Evolutionary conservation across 92 coral and sea anemone genomes (phyloP).

Genomic region (Scolanthus callimorphus): DNA sequence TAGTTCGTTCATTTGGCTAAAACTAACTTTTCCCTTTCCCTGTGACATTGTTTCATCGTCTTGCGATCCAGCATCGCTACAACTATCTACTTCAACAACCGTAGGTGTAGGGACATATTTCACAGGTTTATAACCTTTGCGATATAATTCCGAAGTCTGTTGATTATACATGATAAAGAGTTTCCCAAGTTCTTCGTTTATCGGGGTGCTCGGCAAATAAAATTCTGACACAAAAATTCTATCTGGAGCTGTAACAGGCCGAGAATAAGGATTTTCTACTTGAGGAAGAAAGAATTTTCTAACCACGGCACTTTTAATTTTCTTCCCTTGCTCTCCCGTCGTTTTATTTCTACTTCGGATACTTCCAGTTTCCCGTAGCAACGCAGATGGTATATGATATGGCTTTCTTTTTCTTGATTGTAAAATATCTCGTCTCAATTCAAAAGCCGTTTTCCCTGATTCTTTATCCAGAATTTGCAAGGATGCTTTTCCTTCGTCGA

Average conservation of each 20-base stretch:
- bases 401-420: constrained; percentile 5
- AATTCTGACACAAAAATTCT: constrained; percentile 22
- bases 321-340: constrained; percentile 5
- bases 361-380: background rate
- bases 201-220: constrained; percentile 43
- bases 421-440: constrained; percentile 47
- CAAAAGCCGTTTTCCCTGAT: constrained; percentile 46
- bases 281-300: background rate
- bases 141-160: constrained; percentile 62
- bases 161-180: constrained; percentile 60
- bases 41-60: background rate
- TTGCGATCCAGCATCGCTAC: constrained; percentile 15
- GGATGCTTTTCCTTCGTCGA: constrained; percentile 67
- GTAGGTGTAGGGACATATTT: constrained; percentile 1
- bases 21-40: constrained; percentile 18
- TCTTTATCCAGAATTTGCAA: constrained; percentile 52
- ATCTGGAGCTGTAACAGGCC: constrained; percentile 49
- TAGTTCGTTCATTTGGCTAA: constrained; percentile 57
- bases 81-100: background rate
- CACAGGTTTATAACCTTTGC: constrained; percentile 56
- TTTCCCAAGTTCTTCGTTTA: constrained; percentile 39
- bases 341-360: background rate
- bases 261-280: background rate
- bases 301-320: background rate
- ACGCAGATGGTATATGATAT: constrained; percentile 11